These are phyloP conservation scores for Dendrocopos noguchii DNA, from an alignment of 2,113 vertebrate species.

Conservation along the genomic window DNA sequence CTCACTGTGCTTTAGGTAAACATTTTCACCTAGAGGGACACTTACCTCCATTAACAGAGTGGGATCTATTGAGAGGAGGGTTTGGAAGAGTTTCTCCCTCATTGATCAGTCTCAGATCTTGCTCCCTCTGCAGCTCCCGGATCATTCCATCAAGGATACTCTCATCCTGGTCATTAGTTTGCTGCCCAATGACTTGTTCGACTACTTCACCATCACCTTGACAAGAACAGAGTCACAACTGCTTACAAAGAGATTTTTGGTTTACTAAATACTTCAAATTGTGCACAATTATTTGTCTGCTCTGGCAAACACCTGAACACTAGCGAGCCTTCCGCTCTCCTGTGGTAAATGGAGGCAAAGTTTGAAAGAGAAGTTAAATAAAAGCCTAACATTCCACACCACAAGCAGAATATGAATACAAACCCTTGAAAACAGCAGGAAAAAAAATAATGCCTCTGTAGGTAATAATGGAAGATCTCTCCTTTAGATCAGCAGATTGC, in stretches of 20 bases:
- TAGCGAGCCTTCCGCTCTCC: not conserved
- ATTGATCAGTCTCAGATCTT: constrained; percentile 80
- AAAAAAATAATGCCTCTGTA: not conserved
- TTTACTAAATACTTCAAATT: not conserved
- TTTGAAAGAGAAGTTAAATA: not conserved
- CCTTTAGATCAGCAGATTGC: not conserved
- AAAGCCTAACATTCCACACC: not conserved
- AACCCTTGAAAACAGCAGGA: not conserved
- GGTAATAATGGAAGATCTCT: not conserved
- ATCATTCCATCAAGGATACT: constrained; percentile 94
- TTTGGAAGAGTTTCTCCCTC: constrained; percentile 71
- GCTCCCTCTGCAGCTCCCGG: constrained; percentile 91
- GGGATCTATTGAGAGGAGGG: constrained; percentile 70
- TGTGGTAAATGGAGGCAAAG: not conserved
- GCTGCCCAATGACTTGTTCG: constrained; percentile 97
- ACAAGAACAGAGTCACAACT: constrained; percentile 29
- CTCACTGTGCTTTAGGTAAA: not conserved
- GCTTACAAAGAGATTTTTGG: not conserved
- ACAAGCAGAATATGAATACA: not conserved
- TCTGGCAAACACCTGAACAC: not conserved
- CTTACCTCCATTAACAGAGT: constrained; percentile 76
- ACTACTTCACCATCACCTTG: constrained; percentile 95
- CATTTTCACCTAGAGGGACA: not conserved
- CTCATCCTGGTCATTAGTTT: constrained; percentile 89
- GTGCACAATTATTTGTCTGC: not conserved